A percentile compares a stretch with the other conserved stretches of the same genome.
phyloP scores from a whole-genome alignment of 2,797 vertebrate genomes.

The Eutrigla gurnardus region DNA sequence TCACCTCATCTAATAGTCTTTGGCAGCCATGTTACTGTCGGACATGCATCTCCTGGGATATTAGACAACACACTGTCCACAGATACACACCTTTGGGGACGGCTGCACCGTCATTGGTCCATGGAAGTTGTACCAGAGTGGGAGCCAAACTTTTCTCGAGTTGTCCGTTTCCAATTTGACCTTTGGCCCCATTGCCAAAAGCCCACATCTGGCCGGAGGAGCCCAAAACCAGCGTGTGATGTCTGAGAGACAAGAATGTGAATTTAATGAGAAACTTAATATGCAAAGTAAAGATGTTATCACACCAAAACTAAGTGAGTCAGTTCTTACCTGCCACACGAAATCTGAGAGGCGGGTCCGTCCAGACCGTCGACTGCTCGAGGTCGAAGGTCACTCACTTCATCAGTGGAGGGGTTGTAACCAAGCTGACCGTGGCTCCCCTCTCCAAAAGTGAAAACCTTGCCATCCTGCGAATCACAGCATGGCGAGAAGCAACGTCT shows the following conservation, averaged over 20 bases:
- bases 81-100: constrained; percentile 51
- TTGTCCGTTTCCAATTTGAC: constrained; percentile 76
- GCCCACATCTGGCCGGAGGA: constrained; percentile 84
- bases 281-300: neutral
- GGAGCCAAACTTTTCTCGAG: constrained; percentile 76
- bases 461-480: constrained; percentile 80
- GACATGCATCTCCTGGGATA: neutral
- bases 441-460: constrained; percentile 90
- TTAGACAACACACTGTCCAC: neutral
- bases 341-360: constrained; percentile 81
- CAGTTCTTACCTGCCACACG: constrained; percentile 87
- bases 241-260: constrained; percentile 67
- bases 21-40: neutral
- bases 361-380: constrained; percentile 81
- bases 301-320: neutral
- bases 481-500: neutral
- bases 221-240: constrained; percentile 86
- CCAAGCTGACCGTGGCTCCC: constrained; percentile 90
- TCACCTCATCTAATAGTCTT: neutral
- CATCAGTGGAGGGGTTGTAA: constrained; percentile 83
- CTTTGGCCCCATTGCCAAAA: constrained; percentile 85
- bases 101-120: constrained; percentile 36
- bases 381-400: constrained; percentile 73
- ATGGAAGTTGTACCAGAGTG: constrained; percentile 73
- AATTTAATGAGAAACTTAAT: neutral